phyloP scores from a whole-genome alignment of 2,113 vertebrate genomes.

The Pseudorasbora parva region DNA sequence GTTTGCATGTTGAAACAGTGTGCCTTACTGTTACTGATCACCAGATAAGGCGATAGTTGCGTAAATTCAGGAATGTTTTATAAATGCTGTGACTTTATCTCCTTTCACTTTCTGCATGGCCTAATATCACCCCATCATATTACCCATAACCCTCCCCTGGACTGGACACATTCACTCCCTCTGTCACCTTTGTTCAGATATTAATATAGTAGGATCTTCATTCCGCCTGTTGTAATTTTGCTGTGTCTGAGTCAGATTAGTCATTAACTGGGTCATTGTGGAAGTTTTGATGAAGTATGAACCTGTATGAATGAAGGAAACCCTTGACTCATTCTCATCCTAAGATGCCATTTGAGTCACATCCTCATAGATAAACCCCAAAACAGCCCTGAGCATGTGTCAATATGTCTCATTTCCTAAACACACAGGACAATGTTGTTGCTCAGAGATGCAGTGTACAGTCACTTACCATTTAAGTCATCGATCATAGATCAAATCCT shows the following conservation, averaged over 20 bases:
- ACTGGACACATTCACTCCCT: neutral
- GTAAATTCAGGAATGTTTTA: slow-evolving; percentile 60
- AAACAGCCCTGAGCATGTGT: slow-evolving; percentile 5
- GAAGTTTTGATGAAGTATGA: neutral
- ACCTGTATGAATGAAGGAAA: neutral
- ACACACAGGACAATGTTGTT: neutral
- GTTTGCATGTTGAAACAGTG: slow-evolving; percentile 66
- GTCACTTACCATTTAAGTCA: neutral
- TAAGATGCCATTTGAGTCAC: slow-evolving; percentile 21
- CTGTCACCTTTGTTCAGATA: neutral
- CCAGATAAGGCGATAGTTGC: slow-evolving; percentile 42
- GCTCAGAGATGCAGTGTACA: neutral
- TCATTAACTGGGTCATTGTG: neutral
- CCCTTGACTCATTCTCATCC: neutral
- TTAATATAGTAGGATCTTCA: neutral
- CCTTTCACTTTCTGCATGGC: neutral
- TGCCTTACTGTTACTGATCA: slow-evolving; percentile 54
- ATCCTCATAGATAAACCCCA: slow-evolving; percentile 15
- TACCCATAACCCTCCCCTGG: neutral
- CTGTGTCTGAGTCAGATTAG: neutral
- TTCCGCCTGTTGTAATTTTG: neutral
- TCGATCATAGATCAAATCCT: no score
- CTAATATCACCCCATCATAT: neutral
- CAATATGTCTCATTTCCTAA: slow-evolving; percentile 2
- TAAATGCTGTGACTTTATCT: slow-evolving; percentile 36